These are phyloP conservation scores for Rissa tridactyla DNA, from an alignment of 2,113 vertebrate species.

Conservation along the genomic window DNA sequence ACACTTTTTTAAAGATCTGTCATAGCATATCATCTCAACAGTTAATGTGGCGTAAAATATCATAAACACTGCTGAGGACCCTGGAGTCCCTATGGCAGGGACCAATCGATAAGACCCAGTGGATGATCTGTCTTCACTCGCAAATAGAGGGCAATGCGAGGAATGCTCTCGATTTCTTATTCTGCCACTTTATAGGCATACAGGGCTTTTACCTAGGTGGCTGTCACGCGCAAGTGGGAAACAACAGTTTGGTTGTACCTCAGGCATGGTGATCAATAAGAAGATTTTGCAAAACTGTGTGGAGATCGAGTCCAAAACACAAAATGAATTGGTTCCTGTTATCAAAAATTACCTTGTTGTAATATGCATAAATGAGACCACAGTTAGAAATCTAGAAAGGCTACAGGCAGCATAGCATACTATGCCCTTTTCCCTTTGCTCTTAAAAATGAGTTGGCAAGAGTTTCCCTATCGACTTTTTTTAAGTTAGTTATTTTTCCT, in stretches of 20 bases:
- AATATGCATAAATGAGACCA: background rate
- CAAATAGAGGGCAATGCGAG: background rate
- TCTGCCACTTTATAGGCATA: background rate
- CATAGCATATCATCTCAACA: slow-evolving; percentile 38
- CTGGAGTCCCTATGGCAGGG: background rate
- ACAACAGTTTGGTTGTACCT: background rate
- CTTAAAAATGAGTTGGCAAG: background rate
- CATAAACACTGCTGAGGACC: slow-evolving; percentile 42
- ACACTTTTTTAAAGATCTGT: slow-evolving; percentile 59
- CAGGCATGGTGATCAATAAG: background rate
- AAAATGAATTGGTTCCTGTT: background rate
- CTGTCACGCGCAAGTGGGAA: background rate
- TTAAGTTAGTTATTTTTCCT: background rate
- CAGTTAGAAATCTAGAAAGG: background rate
- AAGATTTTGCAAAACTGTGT: background rate
- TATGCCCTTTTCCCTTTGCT: background rate
- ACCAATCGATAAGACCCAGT: background rate
- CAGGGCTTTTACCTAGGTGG: background rate
- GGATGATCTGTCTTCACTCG: background rate
- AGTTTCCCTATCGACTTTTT: background rate
- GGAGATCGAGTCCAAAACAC: background rate
- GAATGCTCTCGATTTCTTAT: background rate
- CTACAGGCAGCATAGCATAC: background rate
- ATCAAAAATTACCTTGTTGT: background rate
- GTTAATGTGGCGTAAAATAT: slow-evolving; percentile 63